phyloP scores from a whole-genome alignment of 2,888 invertebrate species.

The Scaptodrosophila latifasciaeformis region DNA sequence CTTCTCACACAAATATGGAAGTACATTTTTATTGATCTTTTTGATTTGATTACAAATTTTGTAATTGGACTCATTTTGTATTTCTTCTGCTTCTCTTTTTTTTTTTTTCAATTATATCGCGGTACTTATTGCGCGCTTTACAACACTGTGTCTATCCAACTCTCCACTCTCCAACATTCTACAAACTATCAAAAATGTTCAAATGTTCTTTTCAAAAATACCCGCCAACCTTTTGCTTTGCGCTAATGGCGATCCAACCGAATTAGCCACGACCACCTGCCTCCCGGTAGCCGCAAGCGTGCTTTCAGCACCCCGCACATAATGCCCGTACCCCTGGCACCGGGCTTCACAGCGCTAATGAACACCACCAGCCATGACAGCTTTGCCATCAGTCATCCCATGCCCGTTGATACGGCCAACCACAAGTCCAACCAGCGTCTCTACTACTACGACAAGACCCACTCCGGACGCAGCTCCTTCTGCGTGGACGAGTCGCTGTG shows the following conservation, averaged over 20 bases:
- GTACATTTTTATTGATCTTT: not conserved
- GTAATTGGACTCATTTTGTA: slow-evolving; percentile 21
- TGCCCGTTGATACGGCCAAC: too few relatives aligned
- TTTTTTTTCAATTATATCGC: slow-evolving; percentile 1
- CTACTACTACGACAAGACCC: slow-evolving; percentile 56
- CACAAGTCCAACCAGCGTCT: slow-evolving; percentile 28
- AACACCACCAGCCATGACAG: slow-evolving; percentile 16
- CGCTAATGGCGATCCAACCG: not conserved
- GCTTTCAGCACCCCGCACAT: slow-evolving; percentile 71
- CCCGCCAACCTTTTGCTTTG: slow-evolving; percentile 30
- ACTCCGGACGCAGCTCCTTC: slow-evolving; percentile 64
- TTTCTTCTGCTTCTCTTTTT: slow-evolving; percentile 1
- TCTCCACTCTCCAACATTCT: too few relatives aligned
- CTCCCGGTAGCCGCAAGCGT: slow-evolving; percentile 56
- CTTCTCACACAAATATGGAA: not conserved
- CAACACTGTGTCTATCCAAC: not conserved
- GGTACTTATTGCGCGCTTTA: not conserved
- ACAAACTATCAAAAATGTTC: too few relatives aligned
- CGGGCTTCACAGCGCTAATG: slow-evolving; percentile 14
- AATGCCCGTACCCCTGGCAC: slow-evolving; percentile 27
- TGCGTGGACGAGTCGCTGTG: slow-evolving; percentile 63
- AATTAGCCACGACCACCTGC: slow-evolving; percentile 11
- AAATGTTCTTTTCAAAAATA: too few relatives aligned
- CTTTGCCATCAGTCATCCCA: not conserved
- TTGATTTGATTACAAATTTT: slow-evolving; percentile 15